These are phyloP conservation scores for Danaus melanippus DNA, from an alignment of 1,140 invertebrate species.

Conservation along the genomic window DNA sequence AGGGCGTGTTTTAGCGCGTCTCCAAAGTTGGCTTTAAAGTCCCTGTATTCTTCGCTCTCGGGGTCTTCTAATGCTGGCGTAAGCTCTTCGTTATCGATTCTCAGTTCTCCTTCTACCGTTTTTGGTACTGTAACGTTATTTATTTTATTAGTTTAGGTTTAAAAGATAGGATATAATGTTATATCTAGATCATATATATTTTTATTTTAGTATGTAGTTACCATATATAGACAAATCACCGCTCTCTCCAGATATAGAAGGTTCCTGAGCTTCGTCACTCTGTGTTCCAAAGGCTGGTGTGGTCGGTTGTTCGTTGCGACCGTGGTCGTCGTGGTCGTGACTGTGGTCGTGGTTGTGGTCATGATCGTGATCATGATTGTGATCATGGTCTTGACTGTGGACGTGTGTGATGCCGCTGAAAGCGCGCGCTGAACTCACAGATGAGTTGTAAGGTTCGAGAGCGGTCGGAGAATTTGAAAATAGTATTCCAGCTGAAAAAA, in stretches of 20 bases:
- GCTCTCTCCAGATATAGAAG: conserved; percentile 34
- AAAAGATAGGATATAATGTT: background rate
- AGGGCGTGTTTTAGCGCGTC: conserved; percentile 73
- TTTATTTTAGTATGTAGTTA: conserved; percentile 9
- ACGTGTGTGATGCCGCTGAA: conserved; percentile 42
- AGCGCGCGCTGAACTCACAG: conserved; percentile 53
- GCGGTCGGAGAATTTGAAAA: conserved; percentile 54
- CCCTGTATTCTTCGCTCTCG: conserved; percentile 76
- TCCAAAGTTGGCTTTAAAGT: conserved; percentile 65
- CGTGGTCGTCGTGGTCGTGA: conserved; percentile 20
- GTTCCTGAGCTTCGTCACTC: conserved; percentile 33
- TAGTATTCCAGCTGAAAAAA: conserved; percentile 57
- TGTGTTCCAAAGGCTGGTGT: conserved; percentile 32
- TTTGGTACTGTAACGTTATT: conserved; percentile 74
- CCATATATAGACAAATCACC: conserved; percentile 29
- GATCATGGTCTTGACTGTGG: conserved; percentile 28
- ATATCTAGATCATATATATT: too few relatives aligned
- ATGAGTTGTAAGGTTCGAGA: conserved; percentile 54
- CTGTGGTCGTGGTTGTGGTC: conserved; percentile 27
- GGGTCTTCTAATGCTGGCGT: conserved; percentile 72
- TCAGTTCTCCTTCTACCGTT: conserved; percentile 78
- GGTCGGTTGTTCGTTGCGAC: conserved; percentile 17
- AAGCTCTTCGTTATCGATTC: conserved; percentile 78
- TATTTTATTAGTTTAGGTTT: conserved; percentile 1
- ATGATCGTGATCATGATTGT: conserved; percentile 24